Base-by-base conservation (phyloP, 2,797 vertebrate genomes). In the Craterocephalus amniculus region DNA sequence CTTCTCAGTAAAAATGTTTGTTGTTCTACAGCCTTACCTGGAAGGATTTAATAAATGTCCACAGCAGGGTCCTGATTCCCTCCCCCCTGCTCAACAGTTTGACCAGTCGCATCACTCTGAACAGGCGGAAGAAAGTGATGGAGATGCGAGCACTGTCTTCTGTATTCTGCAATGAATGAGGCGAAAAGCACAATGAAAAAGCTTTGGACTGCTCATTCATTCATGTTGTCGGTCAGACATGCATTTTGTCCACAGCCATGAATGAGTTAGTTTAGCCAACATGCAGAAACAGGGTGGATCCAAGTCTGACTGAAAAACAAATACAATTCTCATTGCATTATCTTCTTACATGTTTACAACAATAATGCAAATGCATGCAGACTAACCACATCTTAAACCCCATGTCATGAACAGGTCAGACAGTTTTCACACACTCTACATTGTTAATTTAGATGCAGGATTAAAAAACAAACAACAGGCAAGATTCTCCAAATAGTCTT, bases 1-100 rank as follows among this genome's bases (percentile, higher is more conserved):
- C 12, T 36, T 36, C 35, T 36, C 11, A 11, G 4, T 36, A 36
- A 36, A 31, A 31, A 2, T 34, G 32, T 2, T n/a, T 9, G 13
- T 16, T 45, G 4, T 36, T 27, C 56, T 56, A 5, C 4, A 51
- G 1, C 55, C 93, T 91, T 77, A 98, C 98, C 97, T 99, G 98
- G 87, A 99, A 99, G 34, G 98, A 99, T 84, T 99, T 99, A 89
- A 99, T 98, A 77, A 99, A 99, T 1, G 98, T 99, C 98, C 98
- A 99, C 72, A 99, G 90, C 57, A 99, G 90, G 0, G 97, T 99
- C 80, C 98, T 94, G 88, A 99, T 99, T 81, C 98, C 98, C 86
- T 99, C 98, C 54, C 98, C 98, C 73, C 97, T 94, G 92, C 97
- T 99, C 83, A 99, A 94, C 80, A 99, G 94, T 87, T 99, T 99